Percentiles rank a stretch among this genome's conserved stretches.
Evolutionary conservation across 2,113 vertebrate genomes (phyloP).

Genomic region (Mus pahari): DNA sequence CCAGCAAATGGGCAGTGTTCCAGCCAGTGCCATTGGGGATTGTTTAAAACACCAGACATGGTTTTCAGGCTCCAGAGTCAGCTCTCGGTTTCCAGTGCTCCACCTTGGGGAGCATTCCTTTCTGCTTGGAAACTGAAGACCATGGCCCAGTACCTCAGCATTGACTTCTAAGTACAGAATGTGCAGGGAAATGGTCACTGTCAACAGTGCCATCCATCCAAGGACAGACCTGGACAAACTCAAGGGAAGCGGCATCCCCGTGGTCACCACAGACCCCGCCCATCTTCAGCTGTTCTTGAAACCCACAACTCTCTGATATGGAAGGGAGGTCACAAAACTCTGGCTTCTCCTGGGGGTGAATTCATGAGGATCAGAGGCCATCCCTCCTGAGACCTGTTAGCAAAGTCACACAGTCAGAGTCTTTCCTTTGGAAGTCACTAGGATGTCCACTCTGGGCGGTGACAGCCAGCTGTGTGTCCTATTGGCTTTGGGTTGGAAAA

Average conservation of each 20-base stretch:
- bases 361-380: no score
- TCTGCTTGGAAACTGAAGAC: conserved; percentile 40
- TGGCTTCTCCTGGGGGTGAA: neutral
- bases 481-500: neutral
- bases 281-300: neutral
- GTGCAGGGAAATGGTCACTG: rapidly evolving
- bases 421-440: neutral
- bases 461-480: neutral
- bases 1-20: conserved; percentile 21
- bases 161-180: neutral
- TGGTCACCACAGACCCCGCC: neutral
- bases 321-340: neutral
- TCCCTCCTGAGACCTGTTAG: neutral
- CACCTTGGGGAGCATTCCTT: conserved; percentile 53
- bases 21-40: conserved; percentile 57
- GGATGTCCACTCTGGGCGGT: neutral
- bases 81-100: conserved; percentile 33
- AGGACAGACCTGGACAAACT: neutral
- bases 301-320: neutral
- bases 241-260: neutral
- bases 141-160: neutral
- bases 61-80: conserved; percentile 76
- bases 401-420: neutral
- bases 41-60: conserved; percentile 65
- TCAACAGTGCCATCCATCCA: neutral